Percentiles rank a stretch among this genome's conserved stretches.
Evolutionary conservation across 2,113 vertebrate genomes (phyloP).

Genomic region (Bagarius yarrelli): DNA sequence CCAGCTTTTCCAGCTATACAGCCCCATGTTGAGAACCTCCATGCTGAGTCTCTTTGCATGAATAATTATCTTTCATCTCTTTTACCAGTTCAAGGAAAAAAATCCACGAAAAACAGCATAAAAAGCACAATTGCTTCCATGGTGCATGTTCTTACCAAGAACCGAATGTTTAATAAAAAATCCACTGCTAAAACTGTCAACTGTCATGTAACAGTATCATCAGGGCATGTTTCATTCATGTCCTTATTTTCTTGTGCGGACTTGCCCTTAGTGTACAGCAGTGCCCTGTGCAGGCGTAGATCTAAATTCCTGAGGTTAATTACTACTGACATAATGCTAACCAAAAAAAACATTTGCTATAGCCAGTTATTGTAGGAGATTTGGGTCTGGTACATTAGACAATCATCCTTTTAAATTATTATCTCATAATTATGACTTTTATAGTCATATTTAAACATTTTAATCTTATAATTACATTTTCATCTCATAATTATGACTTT

Average conservation of each 20-base stretch:
- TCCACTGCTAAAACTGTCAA: neutral
- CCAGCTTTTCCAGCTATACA: neutral
- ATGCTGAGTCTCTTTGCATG: neutral
- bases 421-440: no score
- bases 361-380: neutral
- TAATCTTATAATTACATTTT: no score
- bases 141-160: neutral
- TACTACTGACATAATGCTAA: neutral
- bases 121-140: neutral
- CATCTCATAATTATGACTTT: no score
- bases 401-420: no score
- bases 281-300: neutral
- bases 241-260: conserved; percentile 4
- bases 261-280: conserved; percentile 12
- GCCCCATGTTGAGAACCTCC: neutral
- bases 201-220: neutral
- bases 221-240: neutral
- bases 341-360: neutral
- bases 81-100: no score
- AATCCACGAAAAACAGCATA: neutral
- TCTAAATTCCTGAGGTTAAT: neutral
- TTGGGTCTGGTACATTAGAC: neutral
- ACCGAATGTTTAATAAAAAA: neutral
- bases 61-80: conserved; percentile 23
- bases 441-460: no score